Conservation (phyloP, 2,797 vertebrate genomes). For the Sylvilagus floridanus region DNA sequence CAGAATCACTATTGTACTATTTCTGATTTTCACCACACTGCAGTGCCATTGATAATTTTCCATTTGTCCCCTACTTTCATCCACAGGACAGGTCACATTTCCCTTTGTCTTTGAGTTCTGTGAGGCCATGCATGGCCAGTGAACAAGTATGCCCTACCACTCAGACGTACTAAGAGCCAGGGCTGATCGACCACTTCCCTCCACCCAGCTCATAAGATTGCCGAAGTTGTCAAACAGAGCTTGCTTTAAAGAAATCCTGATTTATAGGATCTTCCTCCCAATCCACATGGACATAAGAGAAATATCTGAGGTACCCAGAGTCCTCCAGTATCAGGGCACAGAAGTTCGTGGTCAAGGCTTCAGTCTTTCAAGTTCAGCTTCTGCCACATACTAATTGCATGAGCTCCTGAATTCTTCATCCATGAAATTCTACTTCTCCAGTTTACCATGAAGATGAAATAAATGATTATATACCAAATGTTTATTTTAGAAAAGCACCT, state of each 20-base stretch:
- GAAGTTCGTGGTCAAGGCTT: neutral
- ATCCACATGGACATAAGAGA: neutral
- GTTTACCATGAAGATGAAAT: neutral
- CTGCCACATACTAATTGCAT: neutral
- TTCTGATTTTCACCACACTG: neutral
- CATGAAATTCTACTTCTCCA: neutral
- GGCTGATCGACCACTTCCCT: neutral
- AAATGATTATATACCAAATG: neutral
- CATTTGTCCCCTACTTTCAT: neutral
- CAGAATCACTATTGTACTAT: neutral
- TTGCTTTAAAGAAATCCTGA: neutral
- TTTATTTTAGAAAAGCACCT: constrained; percentile 31
- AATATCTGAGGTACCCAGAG: neutral
- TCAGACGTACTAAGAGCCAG: neutral
- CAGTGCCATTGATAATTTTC: neutral
- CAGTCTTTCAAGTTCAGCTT: neutral
- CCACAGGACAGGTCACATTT: neutral
- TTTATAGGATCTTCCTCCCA: neutral
- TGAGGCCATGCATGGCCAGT: neutral
- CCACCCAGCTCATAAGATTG: neutral
- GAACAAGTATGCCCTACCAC: neutral
- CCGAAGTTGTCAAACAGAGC: neutral
- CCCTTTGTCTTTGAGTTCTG: neutral
- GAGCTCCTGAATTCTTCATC: neutral
- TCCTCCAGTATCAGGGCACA: neutral